Base-by-base conservation (phyloP, 2,797 vertebrate species). In the Bradypus variegatus region DNA sequence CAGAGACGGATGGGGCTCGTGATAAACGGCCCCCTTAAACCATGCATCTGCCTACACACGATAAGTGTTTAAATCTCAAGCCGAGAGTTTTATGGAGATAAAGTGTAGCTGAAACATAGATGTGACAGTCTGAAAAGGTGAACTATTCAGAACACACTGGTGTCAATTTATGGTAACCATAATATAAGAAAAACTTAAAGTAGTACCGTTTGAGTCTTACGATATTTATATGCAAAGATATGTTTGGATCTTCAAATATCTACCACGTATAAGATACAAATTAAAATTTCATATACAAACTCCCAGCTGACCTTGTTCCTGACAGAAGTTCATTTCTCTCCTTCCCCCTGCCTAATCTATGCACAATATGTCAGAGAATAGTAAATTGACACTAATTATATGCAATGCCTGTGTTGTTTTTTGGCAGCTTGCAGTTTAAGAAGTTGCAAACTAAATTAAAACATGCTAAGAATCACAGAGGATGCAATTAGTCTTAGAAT, bases 381-480 rank as follows among this genome's bases (percentile, higher is more conserved):
- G 96, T 94, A 96, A 96, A 97, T 50, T 97, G 97, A 97, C 97
- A 97, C 96, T 97, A 97, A 97, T 97, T 97, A 97, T 90, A 97
- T 97, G 96, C 97, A 97, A 96, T 90, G 96, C 92, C 95, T 86
- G 91, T 95, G 96, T 95, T 97, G 96, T 94, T 97, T 96, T 95
- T 96, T 96, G 96, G 97, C 97, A 98, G 97, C 89, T 97, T 96
- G 94, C 96, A 96, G 97, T 96, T 97, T 96, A 97, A 96, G 96
- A 97, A 97, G 97, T 97, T 96, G 96, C 97, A 97, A 97, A 97
- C 95, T 96, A 97, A 97, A 98, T 97, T 97, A 97, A 97, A 97
- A 96, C 96, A 97, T 36, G 73, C 96, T 97, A 96, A 97, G 97
- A 97, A 97, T 97, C 97, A 96, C 96, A 97, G 96, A 97, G 95